Conservation (phyloP, 1,140 invertebrate species). For the Mylabris phalerata region DNA sequence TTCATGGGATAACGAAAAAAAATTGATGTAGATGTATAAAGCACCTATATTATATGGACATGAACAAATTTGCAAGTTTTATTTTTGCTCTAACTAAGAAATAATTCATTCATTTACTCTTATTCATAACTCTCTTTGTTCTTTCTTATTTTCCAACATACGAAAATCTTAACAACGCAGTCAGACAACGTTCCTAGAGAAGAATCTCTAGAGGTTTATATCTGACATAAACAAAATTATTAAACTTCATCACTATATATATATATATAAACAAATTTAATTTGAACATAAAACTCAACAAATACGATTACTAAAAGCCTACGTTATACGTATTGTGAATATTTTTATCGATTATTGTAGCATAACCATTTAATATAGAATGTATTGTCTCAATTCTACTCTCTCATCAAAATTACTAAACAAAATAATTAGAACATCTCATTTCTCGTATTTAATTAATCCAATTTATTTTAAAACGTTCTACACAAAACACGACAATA, state of each 20-base stretch:
- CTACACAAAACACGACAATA: too few species aligned
- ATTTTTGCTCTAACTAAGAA: conserved; percentile 10
- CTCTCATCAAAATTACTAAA: too few species aligned
- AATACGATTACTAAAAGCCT: too few species aligned
- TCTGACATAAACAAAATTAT: conserved; percentile 11
- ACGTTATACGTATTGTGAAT: too few species aligned
- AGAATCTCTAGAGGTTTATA: not conserved
- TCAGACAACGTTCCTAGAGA: conserved; percentile 4
- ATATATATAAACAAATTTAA: conserved; percentile 11
- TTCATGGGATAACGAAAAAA: conserved; percentile 15
- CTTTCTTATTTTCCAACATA: not conserved
- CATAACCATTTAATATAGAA: too few species aligned
- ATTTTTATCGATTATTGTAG: too few species aligned
- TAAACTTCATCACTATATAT: conserved; percentile 12
- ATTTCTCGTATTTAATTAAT: too few species aligned
- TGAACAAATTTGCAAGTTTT: conserved; percentile 17
- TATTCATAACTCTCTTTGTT: too few species aligned
- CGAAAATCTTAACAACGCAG: not conserved
- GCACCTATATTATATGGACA: conserved; percentile 8
- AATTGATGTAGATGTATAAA: conserved; percentile 14
- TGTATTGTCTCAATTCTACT: too few species aligned
- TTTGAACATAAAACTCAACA: not conserved
- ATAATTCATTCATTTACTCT: not conserved
- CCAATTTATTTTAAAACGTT: too few species aligned
- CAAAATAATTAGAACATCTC: too few species aligned